These are phyloP conservation scores for Ceratotherium simum DNA, from an alignment of 2,113 vertebrate species.

Conservation along the genomic window DNA sequence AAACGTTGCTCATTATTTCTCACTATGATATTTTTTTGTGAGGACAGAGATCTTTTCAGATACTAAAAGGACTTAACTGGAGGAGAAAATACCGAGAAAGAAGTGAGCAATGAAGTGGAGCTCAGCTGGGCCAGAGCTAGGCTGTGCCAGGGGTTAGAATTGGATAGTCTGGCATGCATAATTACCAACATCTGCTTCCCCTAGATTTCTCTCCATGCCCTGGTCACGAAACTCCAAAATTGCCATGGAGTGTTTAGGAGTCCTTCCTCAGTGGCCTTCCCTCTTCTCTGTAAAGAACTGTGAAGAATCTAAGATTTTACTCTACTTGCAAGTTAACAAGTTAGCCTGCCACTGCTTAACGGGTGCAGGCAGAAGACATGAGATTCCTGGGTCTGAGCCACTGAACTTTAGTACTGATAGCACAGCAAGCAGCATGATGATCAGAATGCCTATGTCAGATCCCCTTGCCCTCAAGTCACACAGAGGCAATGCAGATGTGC, in stretches of 20 bases:
- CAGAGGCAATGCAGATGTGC: not conserved
- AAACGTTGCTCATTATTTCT: not conserved
- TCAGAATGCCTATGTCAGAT: not conserved
- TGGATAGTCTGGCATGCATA: not conserved
- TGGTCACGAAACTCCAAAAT: not conserved
- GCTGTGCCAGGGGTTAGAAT: accelerated
- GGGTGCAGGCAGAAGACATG: not conserved
- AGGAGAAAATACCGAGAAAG: not conserved
- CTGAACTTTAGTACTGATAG: not conserved
- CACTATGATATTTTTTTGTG: not conserved
- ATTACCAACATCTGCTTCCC: not conserved
- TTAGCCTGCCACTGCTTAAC: not conserved
- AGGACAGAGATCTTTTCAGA: not conserved
- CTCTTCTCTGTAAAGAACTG: not conserved
- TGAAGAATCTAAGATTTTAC: not conserved
- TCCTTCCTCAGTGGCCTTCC: not conserved
- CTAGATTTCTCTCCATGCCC: not conserved
- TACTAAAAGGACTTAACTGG: not conserved
- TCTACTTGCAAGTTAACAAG: not conserved
- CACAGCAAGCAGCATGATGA: not conserved
- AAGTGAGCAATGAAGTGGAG: not conserved
- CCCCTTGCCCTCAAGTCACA: not conserved
- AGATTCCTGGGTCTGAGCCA: not conserved
- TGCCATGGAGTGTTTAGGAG: accelerated
- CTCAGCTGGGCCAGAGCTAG: not conserved